Evolutionary conservation across 2,888 invertebrate genomes (phyloP).

Genomic region (Drepana falcataria): DNA sequence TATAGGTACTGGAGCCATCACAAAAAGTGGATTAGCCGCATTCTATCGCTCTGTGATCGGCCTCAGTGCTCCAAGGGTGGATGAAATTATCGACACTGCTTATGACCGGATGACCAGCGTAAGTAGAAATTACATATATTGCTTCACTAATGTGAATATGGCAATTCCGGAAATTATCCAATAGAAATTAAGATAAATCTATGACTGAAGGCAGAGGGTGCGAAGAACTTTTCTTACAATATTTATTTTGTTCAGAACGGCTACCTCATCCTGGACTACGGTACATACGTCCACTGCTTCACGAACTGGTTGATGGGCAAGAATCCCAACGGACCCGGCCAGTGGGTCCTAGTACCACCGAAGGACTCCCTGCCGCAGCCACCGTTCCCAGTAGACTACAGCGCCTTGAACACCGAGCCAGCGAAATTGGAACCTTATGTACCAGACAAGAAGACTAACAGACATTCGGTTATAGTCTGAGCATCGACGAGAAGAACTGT

Average conservation of each 20-base stretch:
- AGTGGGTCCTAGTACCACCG: conserved; percentile 83
- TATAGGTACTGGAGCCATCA: conserved; percentile 82
- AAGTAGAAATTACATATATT: conserved; percentile 39
- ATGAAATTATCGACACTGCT: conserved; percentile 82
- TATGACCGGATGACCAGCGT: conserved; percentile 86
- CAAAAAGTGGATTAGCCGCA: conserved; percentile 81
- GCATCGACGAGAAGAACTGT: not conserved
- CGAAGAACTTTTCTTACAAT: too few relatives aligned
- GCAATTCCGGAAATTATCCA: too few relatives aligned
- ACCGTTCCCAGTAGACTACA: conserved; percentile 86
- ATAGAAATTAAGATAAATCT: too few relatives aligned
- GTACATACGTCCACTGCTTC: conserved; percentile 84
- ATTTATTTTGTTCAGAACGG: conserved; percentile 77
- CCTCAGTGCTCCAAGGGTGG: conserved; percentile 79
- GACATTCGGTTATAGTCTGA: conserved; percentile 84
- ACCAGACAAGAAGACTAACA: conserved; percentile 82
- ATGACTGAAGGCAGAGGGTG: too few relatives aligned
- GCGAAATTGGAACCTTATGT: conserved; percentile 84
- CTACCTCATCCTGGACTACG: conserved; percentile 82
- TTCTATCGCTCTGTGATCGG: conserved; percentile 86
- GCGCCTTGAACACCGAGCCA: conserved; percentile 84
- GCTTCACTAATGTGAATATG: too few relatives aligned
- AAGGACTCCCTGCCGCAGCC: conserved; percentile 74
- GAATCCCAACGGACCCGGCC: conserved; percentile 86
- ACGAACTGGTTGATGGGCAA: conserved; percentile 86